A percentile compares a stretch with the other conserved stretches of the same genome.
Evolutionary conservation across 2,888 invertebrate species (phyloP).

Genomic region (Hypercompe scribonia): DNA sequence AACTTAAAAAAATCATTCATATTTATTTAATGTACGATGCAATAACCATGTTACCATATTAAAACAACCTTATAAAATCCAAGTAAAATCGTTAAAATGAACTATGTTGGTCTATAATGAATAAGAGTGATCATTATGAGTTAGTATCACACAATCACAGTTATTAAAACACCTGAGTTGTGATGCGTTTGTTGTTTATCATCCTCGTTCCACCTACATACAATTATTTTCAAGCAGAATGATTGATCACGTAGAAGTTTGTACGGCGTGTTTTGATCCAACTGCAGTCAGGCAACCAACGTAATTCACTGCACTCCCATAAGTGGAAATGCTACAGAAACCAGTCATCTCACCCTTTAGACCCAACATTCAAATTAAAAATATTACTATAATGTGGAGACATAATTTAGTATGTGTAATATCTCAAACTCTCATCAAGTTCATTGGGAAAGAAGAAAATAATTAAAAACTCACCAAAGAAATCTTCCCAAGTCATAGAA

Average conservation of each 20-base stretch:
- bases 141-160: slow-evolving; percentile 23
- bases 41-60: neutral
- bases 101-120: slow-evolving; percentile 3
- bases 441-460: slow-evolving; percentile 2
- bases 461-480: slow-evolving; percentile 87
- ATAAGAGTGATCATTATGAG: neutral
- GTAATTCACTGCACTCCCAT: slow-evolving; percentile 65
- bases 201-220: slow-evolving; percentile 3
- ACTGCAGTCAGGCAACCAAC: slow-evolving; percentile 32
- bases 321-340: slow-evolving; percentile 74
- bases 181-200: slow-evolving; percentile 20
- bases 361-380: slow-evolving; percentile 49
- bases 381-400: slow-evolving; percentile 26
- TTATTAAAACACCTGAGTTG: slow-evolving; percentile 10
- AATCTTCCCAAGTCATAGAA: slow-evolving; percentile 91
- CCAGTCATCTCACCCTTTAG: slow-evolving; percentile 70
- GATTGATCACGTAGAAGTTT: slow-evolving; percentile 66
- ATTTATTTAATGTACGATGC: too few species aligned
- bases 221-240: slow-evolving; percentile 43
- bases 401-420: neutral
- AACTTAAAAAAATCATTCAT: too few species aligned
- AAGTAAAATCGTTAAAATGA: neutral
- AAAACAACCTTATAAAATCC: neutral
- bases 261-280: slow-evolving; percentile 54
- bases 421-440: neutral